Evolutionary conservation across 2,797 vertebrate species (phyloP), one percentile per base, ranked within the genome.

Genomic region (Gila robusta): DNA sequence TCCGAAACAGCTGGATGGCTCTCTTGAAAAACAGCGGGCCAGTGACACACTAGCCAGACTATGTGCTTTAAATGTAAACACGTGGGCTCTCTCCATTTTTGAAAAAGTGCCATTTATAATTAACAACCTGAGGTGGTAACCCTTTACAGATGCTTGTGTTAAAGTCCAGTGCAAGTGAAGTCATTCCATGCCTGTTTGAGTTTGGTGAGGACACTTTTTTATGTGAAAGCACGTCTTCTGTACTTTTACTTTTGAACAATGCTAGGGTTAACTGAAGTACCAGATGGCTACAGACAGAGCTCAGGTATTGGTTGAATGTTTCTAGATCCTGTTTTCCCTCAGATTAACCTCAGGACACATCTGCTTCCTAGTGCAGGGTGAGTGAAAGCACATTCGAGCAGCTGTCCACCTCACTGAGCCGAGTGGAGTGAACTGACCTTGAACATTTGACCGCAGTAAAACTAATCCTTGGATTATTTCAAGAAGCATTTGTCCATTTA

Each of bases 1-100:
- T 95, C 87, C 56, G 84, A 93, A 95, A 93, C 94, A 95, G 93
- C 93, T 95, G 93, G 81, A 72, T 83, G 35, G 86, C 71, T 87
- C 73, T 54, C 86, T 39, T n/a, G 74, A 87, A 79, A 83, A 83
- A 74, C 59, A 86, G 35, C 44, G 74, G 74, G 78, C 66, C 86
- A 80, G 87, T 70, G 80, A 79, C 86, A 74, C 86, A 89, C 84
- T 88, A 82, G 83, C 76, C 86, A 81, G 87, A 89, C 90, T 90
- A 86, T 81, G 79, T 86, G 78, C 87, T 84, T 91, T 93, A 93
- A 92, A 93, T 88, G 90, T 92, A 93, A 92, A 92, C 84, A 91
- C 69, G 26, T 91, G 88, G 88, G 72, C 79, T 39, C 56, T 87
- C 84, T 89, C 89, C 81, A 90, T 92, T 86, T 90, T 90, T 6